Conservation (phyloP, 2,113 vertebrate genomes). For the rat (Rattus norvegicus) region GRCr8 NC_086024.1:84294501-84295000, state of each 20-base stretch:
- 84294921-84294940: background rate
- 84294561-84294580: background rate
- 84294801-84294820: background rate
- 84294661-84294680: background rate
- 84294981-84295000: background rate
- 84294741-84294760: background rate
- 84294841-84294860: background rate
- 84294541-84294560: background rate
- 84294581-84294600: background rate
- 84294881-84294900: background rate
- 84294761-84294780: background rate
- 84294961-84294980: background rate
- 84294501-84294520: background rate
- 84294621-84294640: background rate
- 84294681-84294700: background rate
- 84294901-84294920: background rate
- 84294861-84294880: background rate
- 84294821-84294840: background rate
- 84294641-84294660: background rate
- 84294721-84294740: background rate
- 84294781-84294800: background rate
- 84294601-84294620: constrained; percentile 4
- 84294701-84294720: background rate
- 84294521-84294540: background rate
- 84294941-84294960: background rate